Evolutionary conservation across 1,140 invertebrate genomes (phyloP), one percentile per base, ranked within the genome.

Genomic region (Pogonognathellus flavescens): DNA sequence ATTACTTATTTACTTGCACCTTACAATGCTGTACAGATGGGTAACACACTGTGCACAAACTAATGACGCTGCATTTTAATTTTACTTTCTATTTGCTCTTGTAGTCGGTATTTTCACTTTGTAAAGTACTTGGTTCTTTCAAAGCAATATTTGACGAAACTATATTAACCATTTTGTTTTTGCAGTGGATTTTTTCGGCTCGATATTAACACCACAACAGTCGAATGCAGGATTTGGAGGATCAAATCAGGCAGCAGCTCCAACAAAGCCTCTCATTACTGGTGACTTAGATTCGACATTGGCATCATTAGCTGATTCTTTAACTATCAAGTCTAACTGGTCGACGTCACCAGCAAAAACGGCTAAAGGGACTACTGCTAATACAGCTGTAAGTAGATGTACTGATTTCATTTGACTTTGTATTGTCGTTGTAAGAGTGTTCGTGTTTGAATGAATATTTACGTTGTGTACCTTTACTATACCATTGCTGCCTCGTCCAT

Each of bases 181-280:
- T 82, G 22, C 87, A 89, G 87, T 89, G 60, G 88, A 89, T 76
- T 89, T 89, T 84, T 89, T 89, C 70, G 88, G 88, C 14, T 88
- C 86, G 13, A 89, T 89, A 59, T 57, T 89, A 53, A 87, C 86
- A 10, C 88, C 88, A 16, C 86, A 89, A 50, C 85, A 86, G 72
- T 86, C 86, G 18, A 83, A 82, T 60, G 18, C 59, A 13, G 81
- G 83, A n/a, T 66, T 25, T 57, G 84, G 86, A 18, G 52, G 76
- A 50, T 9, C 20, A 31, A 49, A 82, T 31, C 84, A 84, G 70
- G 83, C 81, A 80, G 72, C 66, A n/a, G 41, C 81, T 50, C 55
- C 18, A 60, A 20, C 82, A 10, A 89, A 89, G 62, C 86, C 88
- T 50, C 49, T 88, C 13, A 85, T 89, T 9, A 89, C 88, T n/a